Percentiles rank a stretch among this genome's conserved stretches.
Conservation (phyloP, 2,888 invertebrate species). For the Anaspis maculata region DNA sequence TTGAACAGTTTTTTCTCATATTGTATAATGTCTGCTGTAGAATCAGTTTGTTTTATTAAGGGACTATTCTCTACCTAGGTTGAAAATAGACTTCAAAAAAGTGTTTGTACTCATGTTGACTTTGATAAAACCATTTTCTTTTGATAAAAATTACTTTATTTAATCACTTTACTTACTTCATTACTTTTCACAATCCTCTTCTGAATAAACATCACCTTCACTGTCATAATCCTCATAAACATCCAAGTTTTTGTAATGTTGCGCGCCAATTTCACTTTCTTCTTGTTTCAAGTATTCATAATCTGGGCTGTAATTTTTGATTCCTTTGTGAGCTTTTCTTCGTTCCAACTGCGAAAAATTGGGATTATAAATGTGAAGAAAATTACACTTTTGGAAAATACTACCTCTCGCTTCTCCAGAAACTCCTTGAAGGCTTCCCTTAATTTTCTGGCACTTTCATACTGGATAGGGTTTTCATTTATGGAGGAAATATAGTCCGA, state of each 20-base stretch:
- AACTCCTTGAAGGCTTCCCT: constrained; percentile 40
- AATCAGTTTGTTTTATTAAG: too few species aligned
- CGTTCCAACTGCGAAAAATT: constrained; percentile 6
- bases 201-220: constrained; percentile 10
- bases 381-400: constrained; percentile 1
- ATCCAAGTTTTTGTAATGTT: constrained; percentile 9
- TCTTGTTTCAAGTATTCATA: constrained; percentile 11
- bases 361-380: not conserved
- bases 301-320: constrained; percentile 12
- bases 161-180: constrained; percentile 2
- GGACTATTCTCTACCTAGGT: too few species aligned
- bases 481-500: constrained; percentile 14
- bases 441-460: constrained; percentile 35
- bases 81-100: not conserved
- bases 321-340: constrained; percentile 4
- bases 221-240: constrained; percentile 5
- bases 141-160: constrained; percentile 9
- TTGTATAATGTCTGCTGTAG: too few species aligned
- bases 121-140: constrained; percentile 30
- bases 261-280: constrained; percentile 2
- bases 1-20: too few species aligned
- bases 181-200: constrained; percentile 3
- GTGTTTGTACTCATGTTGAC: constrained; percentile 35
- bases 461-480: constrained; percentile 25
- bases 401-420: constrained; percentile 8